Evolutionary conservation across 2,888 invertebrate species (phyloP).

Genomic region (Galerucella nymphaeae): DNA sequence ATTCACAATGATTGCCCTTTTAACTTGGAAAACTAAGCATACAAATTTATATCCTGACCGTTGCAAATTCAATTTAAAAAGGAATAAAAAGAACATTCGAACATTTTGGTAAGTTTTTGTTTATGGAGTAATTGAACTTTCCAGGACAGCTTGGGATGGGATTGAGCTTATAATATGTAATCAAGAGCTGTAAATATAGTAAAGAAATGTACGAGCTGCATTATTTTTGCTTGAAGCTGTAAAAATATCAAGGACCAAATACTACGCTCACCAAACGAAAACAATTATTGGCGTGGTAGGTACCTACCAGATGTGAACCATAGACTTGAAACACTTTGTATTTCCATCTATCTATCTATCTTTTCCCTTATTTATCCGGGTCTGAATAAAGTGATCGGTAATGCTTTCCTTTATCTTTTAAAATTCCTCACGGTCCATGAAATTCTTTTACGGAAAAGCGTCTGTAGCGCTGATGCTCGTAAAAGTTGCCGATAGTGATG

Average conservation of each 20-base stretch:
- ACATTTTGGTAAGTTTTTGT: too few relatives aligned
- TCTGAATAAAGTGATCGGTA: not conserved
- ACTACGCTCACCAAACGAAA: too few relatives aligned
- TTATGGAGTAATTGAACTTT: too few relatives aligned
- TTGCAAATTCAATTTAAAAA: constrained; percentile 24
- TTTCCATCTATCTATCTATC: not conserved
- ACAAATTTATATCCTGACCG: constrained; percentile 28
- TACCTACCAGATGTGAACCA: too few relatives aligned
- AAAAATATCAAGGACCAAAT: too few relatives aligned
- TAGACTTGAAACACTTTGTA: too few relatives aligned
- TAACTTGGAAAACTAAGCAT: constrained; percentile 25
- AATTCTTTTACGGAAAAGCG: not conserved
- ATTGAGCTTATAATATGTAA: too few relatives aligned
- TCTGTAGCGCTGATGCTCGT: not conserved
- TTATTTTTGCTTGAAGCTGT: too few relatives aligned
- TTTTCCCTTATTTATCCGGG: not conserved
- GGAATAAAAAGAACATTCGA: not conserved
- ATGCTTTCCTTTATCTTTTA: not conserved
- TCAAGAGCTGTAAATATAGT: too few relatives aligned
- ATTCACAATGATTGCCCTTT: constrained; percentile 33
- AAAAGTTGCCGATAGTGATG: not conserved
- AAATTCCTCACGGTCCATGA: constrained; percentile 7
- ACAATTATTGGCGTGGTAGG: too few relatives aligned
- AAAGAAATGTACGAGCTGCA: too few relatives aligned
- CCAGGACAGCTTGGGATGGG: too few relatives aligned